Conservation (phyloP, 2,797 vertebrate genomes). For the Anguilla megastoma region DNA sequence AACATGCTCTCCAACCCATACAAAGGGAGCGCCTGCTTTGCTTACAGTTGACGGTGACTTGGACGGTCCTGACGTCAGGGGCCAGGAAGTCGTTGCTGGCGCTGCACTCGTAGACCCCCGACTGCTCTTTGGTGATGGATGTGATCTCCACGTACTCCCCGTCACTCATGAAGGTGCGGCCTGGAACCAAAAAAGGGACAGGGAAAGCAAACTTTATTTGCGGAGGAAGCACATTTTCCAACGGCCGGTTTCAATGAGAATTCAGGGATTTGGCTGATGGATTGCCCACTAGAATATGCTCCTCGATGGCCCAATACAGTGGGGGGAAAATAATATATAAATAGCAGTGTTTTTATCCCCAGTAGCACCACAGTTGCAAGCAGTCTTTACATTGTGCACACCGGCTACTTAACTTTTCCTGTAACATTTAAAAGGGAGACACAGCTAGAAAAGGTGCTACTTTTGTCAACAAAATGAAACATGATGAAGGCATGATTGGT, state of each 20-base stretch:
- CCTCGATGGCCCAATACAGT: neutral
- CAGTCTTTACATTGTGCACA: neutral
- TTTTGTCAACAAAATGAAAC: neutral
- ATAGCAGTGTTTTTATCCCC: neutral
- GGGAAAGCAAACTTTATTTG: neutral
- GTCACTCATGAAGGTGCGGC: conserved; percentile 83
- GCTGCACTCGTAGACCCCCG: conserved; percentile 91
- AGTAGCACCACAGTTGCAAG: neutral
- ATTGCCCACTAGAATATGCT: conserved; percentile 2
- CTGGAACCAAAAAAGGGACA: conserved; percentile 54
- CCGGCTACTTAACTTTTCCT: neutral
- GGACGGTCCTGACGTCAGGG: conserved; percentile 85
- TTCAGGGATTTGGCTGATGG: conserved; percentile 9
- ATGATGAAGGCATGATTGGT: neutral
- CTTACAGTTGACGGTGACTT: conserved; percentile 96
- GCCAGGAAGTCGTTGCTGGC: conserved; percentile 88
- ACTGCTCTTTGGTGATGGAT: conserved; percentile 90
- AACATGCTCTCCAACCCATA: neutral
- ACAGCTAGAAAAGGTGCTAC: neutral
- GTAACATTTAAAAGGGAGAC: neutral
- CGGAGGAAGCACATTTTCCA: conserved; percentile 16
- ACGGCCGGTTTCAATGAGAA: neutral
- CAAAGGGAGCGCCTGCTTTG: neutral
- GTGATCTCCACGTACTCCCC: conserved; percentile 92
- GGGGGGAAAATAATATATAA: neutral